phyloP scores from a whole-genome alignment of 2,888 invertebrate species.

The Drosophila meridionalis region DNA sequence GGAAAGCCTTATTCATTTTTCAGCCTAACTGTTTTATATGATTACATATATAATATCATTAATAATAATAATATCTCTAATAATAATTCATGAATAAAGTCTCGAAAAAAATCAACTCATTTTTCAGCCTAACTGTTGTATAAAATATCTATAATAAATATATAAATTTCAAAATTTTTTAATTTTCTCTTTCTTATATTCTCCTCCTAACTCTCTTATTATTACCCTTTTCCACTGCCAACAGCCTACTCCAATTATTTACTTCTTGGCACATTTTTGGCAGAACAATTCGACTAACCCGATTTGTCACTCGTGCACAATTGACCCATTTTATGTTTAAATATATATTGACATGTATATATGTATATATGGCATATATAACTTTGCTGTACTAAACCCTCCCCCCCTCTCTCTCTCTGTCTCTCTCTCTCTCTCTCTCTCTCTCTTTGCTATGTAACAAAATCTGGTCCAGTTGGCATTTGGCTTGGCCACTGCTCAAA shows the following conservation, averaged over 20 bases:
- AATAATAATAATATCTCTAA: too few relatives aligned
- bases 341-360: not conserved
- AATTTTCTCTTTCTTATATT: not conserved
- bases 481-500: conserved; percentile 59
- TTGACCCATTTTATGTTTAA: conserved; percentile 42
- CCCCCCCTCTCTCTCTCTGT: not conserved
- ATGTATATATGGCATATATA: not conserved
- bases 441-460: not conserved
- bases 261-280: not conserved
- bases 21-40: too few relatives aligned
- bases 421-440: not conserved
- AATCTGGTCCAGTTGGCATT: conserved; percentile 34
- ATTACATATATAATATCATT: too few relatives aligned
- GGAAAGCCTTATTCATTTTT: too few relatives aligned
- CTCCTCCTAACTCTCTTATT: not conserved
- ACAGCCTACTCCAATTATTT: not conserved
- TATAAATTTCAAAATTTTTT: not conserved
- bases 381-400: too few relatives aligned
- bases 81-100: too few relatives aligned
- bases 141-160: too few relatives aligned
- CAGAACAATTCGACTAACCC: conserved; percentile 9
- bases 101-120: too few relatives aligned
- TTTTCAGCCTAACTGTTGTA: too few relatives aligned
- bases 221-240: not conserved
- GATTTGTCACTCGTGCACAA: conserved; percentile 29